Evolutionary conservation across 1,140 invertebrate species (phyloP).

Genomic region (Drosophila ogumai): DNA sequence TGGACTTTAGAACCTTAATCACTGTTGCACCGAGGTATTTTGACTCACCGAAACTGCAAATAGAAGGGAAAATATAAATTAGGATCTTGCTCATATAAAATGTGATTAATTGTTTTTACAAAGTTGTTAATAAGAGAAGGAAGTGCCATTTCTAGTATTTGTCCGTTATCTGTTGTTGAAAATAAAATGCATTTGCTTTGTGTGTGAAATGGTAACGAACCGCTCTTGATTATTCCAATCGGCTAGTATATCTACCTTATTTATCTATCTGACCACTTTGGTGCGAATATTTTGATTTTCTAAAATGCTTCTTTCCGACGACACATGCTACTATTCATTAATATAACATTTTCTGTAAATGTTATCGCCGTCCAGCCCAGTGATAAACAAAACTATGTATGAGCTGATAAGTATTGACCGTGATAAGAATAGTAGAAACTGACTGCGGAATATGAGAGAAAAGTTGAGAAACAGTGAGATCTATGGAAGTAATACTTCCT

Average conservation of each 20-base stretch:
- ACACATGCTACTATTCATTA: conserved; percentile 28
- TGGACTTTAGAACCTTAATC: conserved; percentile 10
- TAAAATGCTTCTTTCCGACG: not conserved
- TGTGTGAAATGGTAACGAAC: not conserved
- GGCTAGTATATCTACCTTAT: conserved; percentile 2
- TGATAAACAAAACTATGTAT: conserved; percentile 31
- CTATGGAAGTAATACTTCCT: conserved; percentile 6
- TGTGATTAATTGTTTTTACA: conserved; percentile 6
- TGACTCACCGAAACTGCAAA: conserved; percentile 74
- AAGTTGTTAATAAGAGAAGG: conserved; percentile 15
- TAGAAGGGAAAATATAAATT: conserved; percentile 43
- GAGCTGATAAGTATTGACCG: conserved; percentile 16
- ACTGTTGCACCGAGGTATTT: not conserved
- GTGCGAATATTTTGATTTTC: conserved; percentile 1
- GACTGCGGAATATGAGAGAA: not conserved
- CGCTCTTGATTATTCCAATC: conserved; percentile 8
- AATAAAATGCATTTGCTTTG: not conserved
- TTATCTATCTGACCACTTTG: conserved; percentile 24
- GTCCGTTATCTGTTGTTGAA: not conserved
- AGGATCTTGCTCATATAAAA: conserved; percentile 5
- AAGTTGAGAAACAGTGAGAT: not conserved
- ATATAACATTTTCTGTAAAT: conserved; percentile 24
- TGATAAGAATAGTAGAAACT: conserved; percentile 12
- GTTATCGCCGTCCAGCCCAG: conserved; percentile 12
- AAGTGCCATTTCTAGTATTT: conserved; percentile 30